Base-by-base conservation (phyloP, 1,140 invertebrate genomes). In the Acarapis woodi region DNA sequence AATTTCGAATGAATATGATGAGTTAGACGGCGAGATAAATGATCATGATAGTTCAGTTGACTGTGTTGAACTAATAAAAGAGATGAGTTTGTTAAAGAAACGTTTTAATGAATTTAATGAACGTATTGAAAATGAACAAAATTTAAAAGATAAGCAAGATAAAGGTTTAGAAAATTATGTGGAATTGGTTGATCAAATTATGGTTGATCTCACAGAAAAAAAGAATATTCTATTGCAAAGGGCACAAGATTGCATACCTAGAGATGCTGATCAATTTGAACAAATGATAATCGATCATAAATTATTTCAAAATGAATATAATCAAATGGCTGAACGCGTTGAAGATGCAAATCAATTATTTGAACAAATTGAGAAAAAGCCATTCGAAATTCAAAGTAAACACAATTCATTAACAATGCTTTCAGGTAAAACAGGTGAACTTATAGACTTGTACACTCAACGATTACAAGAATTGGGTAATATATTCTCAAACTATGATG, bases 51-150 rank as follows among this genome's bases (percentile, higher is more conserved):
- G 32, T 59, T 96, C n/a, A n/a, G n/a, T n/a, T n/a, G n/a, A n/a
- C n/a, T n/a, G n/a, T n/a, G n/a, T n/a, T n/a, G n/a, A n/a, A n/a
- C n/a, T n/a, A 32, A 62, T 71, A 41, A 65, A 85, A 8, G 85
- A 94, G 62, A 85, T 96, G 60, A 73, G 80, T 29, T 76, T 88
- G 53, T 87, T 93, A 37, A 94, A 93, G 54, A 63, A 80, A 43
- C 63, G 93, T 38, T 94, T 94, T 56, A 77, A 85, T 49, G 79
- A 90, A 48, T 77, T 96, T 49, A 78, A 88, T 52, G 66, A 74
- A 40, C 62, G 35, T 76, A 79, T 15, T 45, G 51, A 39, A 60
- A 50, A 46, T 40, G 53, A 56, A 42, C 51, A 55, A 48, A 55
- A 56, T 55, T 19, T 41, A 30, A 25, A 32, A 22, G 6, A 16